These are phyloP conservation scores for Stenichneumon culpator DNA, from an alignment of 2,888 invertebrate genomes.

Conservation along the genomic window DNA sequence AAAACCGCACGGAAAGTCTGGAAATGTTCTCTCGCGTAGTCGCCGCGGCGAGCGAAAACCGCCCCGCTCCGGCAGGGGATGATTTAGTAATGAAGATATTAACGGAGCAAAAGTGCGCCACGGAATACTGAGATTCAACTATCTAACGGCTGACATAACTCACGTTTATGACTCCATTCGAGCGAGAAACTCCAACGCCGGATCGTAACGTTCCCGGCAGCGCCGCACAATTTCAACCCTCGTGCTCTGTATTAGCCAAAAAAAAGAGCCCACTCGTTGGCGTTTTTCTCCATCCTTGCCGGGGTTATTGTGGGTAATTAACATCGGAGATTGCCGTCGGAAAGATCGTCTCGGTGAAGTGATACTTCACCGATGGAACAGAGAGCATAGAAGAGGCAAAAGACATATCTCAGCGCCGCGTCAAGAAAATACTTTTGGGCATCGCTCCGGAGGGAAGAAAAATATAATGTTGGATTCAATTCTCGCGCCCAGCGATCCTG, in stretches of 20 bases:
- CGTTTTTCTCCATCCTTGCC: slow-evolving; percentile 18
- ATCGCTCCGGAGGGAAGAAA: neutral
- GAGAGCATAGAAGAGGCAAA: neutral
- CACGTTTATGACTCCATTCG: slow-evolving; percentile 83
- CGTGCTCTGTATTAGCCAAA: slow-evolving; percentile 8
- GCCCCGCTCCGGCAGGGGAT: slow-evolving; percentile 73
- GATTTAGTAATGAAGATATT: slow-evolving; percentile 85
- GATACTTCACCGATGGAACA: slow-evolving; percentile 29
- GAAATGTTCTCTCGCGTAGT: slow-evolving; percentile 48
- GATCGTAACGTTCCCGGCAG: slow-evolving; percentile 48
- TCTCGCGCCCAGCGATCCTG: slow-evolving; percentile 35
- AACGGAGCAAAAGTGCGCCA: slow-evolving; percentile 83
- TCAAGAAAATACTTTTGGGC: slow-evolving; percentile 44
- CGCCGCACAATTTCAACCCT: slow-evolving; percentile 62
- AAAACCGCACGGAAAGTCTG: slow-evolving; percentile 21
- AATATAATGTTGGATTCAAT: slow-evolving; percentile 53
- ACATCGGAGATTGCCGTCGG: slow-evolving; percentile 70
- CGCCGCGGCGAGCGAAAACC: slow-evolving; percentile 37
- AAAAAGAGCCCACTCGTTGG: slow-evolving; percentile 39
- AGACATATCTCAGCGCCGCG: neutral
- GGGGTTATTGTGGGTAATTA: slow-evolving; percentile 71
- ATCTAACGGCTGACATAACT: slow-evolving; percentile 84
- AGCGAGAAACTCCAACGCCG: slow-evolving; percentile 62
- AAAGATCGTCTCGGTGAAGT: slow-evolving; percentile 51
- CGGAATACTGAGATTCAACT: slow-evolving; percentile 85